phyloP scores from a whole-genome alignment of 1,140 invertebrate genomes.

The Acyrthosiphon pisum region DNA sequence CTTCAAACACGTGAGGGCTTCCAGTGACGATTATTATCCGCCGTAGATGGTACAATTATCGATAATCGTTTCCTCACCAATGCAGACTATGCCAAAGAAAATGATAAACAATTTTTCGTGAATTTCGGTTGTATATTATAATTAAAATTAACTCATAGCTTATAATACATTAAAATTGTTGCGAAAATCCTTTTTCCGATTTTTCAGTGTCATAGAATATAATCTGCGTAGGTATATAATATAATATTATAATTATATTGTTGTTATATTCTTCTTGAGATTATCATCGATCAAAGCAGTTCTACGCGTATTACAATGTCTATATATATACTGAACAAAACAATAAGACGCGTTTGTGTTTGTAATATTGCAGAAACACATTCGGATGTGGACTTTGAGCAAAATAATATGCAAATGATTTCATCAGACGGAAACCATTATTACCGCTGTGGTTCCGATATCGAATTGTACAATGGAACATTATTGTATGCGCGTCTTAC shows the following conservation, averaged over 20 bases:
- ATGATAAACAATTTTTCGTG: not conserved
- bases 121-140: too few species aligned
- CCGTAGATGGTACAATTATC: too few species aligned
- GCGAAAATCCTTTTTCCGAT: not conserved
- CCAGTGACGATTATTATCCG: too few species aligned
- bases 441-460: not conserved
- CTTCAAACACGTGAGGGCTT: too few species aligned
- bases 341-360: not conserved
- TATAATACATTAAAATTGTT: not conserved
- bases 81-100: not conserved
- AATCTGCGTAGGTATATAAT: not conserved
- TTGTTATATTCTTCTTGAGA: not conserved
- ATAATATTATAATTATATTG: not conserved
- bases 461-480: not conserved
- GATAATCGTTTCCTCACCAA: too few species aligned
- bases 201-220: not conserved
- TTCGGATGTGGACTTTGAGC: not conserved
- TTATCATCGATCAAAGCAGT: not conserved
- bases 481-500: not conserved
- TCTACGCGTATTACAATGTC: not conserved
- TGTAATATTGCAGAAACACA: not conserved
- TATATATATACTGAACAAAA: not conserved
- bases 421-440: constrained; percentile 21
- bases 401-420: not conserved
- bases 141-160: not conserved